Percentiles rank a stretch among this genome's conserved stretches.
Conservation (phyloP, 2,888 invertebrate genomes). For the Serripes groenlandicus region DNA sequence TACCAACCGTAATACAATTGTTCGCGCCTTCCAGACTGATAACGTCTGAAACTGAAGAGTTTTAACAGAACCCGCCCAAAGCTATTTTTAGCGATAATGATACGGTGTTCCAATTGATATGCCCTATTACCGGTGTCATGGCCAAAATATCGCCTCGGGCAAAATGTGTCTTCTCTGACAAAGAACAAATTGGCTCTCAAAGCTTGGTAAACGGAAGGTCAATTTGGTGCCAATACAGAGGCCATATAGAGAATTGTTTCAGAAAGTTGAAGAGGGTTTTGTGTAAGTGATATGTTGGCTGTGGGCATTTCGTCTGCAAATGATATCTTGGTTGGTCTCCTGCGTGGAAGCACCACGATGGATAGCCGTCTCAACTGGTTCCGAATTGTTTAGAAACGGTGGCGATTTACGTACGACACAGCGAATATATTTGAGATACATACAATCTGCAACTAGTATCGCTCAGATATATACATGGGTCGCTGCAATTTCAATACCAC, state of each 20-base stretch:
- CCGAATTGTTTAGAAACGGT: no score
- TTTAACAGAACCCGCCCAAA: slow-evolving; percentile 1
- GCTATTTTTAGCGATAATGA: slow-evolving; percentile 19
- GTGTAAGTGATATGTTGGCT: slow-evolving; percentile 16
- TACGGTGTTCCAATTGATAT: slow-evolving; percentile 13
- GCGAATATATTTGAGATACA: no score
- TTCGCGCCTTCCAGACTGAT: slow-evolving; percentile 8
- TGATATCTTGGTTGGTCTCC: background rate
- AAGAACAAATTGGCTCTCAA: slow-evolving; percentile 13
- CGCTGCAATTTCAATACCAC: no score
- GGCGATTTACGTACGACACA: no score
- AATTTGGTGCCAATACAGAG: background rate
- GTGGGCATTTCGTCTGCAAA: background rate
- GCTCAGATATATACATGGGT: no score
- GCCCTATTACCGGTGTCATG: slow-evolving; percentile 29
- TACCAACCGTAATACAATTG: no score
- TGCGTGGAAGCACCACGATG: background rate
- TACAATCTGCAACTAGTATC: no score
- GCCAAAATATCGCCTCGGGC: slow-evolving; percentile 22
- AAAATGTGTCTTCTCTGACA: slow-evolving; percentile 24
- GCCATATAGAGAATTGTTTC: slow-evolving; percentile 6
- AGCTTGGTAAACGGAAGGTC: slow-evolving; percentile 2
- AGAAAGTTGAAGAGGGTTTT: slow-evolving; percentile 9
- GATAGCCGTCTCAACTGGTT: no score
- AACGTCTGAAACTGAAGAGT: slow-evolving; percentile 18